Base-by-base conservation (phyloP, 2,797 vertebrate species). In the Peromyscus nudipes region DNA sequence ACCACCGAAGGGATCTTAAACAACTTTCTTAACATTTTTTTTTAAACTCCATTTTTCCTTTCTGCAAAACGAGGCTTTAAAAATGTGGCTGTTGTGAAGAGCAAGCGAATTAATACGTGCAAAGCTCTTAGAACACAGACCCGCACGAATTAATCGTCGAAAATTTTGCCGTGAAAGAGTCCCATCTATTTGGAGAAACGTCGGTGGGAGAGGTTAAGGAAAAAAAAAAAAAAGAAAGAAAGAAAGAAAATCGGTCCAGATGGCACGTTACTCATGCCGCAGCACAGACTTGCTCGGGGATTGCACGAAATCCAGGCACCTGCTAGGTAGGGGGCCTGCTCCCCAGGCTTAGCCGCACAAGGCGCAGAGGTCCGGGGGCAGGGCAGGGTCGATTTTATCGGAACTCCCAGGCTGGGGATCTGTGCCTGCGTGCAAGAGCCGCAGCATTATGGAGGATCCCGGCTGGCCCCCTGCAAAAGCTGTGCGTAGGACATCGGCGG, bases 21-120 rank as follows among this genome's bases (percentile, higher is more conserved):
- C 55, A 77, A 71, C 12, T 92, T 80, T 75, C 43, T 92, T 69
- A 49, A 75, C 17, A 21, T 49, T 49, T 73, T 86, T 52, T 67
- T 60, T 90, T n/a, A 16, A 89, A 91, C 13, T 95, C 81, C 46
- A 43, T 92, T 96, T 95, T 62, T n/a, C 67, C 46, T 82, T 76
- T 16, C 82, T 80, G 57, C 37, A 76, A 95, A 95, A 88, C 16
- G 52, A 92, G 91, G 49, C 73, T 89, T 87, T 46, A 46, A 52
- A 1, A 21, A 92, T 19, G 46, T 11, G 88, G 73, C 57, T 57
- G 23, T n/a, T 6, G 71, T n/a, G n/a, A 77, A 91, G 60, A 69
- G 37, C 27, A 64, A 67, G 73, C 16, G 10, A 46, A 75, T 75
- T 87, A 46, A 75, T 37, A 67, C 4, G 6, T 8, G 65, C 16